A percentile compares a stretch with the other conserved stretches of the same genome.
These are phyloP conservation scores for Barnardius zonarius DNA, from an alignment of 2,113 vertebrate genomes.

Conservation along the genomic window DNA sequence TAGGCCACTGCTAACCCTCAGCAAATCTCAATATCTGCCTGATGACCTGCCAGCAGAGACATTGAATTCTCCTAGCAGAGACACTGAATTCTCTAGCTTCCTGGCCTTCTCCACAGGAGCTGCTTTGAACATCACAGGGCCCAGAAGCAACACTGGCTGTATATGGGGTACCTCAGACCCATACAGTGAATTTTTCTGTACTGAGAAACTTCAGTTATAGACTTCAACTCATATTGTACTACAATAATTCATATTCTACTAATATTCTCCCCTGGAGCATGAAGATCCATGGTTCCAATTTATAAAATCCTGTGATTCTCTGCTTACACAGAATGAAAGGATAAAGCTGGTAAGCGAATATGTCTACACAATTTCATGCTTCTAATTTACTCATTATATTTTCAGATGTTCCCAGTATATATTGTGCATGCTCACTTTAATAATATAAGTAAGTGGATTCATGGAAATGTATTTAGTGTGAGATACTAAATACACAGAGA, in stretches of 20 bases:
- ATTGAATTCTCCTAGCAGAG: neutral
- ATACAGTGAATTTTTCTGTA: neutral
- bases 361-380: neutral
- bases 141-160: neutral
- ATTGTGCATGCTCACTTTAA: neutral
- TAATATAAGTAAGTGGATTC: neutral
- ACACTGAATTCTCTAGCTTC: neutral
- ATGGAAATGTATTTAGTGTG: neutral
- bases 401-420: neutral
- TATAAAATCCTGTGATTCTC: neutral
- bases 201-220: neutral
- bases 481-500: neutral
- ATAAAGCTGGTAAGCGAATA: neutral
- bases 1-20: neutral
- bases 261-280: neutral
- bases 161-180: neutral
- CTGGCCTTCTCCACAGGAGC: neutral
- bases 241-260: neutral
- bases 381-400: neutral
- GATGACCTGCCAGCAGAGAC: neutral
- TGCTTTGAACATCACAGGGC: neutral
- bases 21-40: neutral
- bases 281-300: neutral
- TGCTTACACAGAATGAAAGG: neutral
- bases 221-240: neutral